These are phyloP conservation scores for Agraylea sexmaculata DNA, from an alignment of 1,140 invertebrate genomes.

Conservation along the genomic window DNA sequence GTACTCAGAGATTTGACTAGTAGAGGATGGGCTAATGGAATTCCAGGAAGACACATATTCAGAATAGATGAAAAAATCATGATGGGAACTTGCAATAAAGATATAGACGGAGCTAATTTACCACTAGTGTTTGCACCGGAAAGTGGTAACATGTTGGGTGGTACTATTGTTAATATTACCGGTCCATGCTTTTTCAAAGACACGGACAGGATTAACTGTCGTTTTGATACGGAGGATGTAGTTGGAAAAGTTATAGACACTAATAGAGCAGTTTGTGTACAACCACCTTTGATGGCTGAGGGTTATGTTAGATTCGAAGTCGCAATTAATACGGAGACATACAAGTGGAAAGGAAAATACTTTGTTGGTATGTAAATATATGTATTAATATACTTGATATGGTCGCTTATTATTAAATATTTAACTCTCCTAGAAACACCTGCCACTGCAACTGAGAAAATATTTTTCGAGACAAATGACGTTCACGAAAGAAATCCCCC, in stretches of 20 bases:
- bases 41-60: constrained; percentile 85
- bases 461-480: constrained; percentile 63
- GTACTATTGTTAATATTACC: constrained; percentile 88
- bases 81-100: constrained; percentile 82
- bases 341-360: constrained; percentile 85
- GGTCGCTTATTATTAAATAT: constrained; percentile 1
- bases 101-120: constrained; percentile 73
- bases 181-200: constrained; percentile 76
- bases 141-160: constrained; percentile 90
- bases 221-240: constrained; percentile 68
- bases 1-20: constrained; percentile 70
- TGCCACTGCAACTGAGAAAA: constrained; percentile 68
- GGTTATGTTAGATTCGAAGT: constrained; percentile 84
- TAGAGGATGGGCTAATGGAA: constrained; percentile 76
- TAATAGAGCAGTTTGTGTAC: constrained; percentile 80
- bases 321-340: constrained; percentile 68
- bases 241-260: constrained; percentile 58
- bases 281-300: constrained; percentile 78
- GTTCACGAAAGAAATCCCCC: constrained; percentile 59
- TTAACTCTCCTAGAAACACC: constrained; percentile 57
- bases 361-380: constrained; percentile 63
- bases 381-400: constrained; percentile 2
- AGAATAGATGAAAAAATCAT: constrained; percentile 90
- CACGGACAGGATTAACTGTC: constrained; percentile 62
- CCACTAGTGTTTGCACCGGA: constrained; percentile 81